Conservation (phyloP, 2,888 invertebrate species). For the Mesodorylaimus sp. region DNA sequence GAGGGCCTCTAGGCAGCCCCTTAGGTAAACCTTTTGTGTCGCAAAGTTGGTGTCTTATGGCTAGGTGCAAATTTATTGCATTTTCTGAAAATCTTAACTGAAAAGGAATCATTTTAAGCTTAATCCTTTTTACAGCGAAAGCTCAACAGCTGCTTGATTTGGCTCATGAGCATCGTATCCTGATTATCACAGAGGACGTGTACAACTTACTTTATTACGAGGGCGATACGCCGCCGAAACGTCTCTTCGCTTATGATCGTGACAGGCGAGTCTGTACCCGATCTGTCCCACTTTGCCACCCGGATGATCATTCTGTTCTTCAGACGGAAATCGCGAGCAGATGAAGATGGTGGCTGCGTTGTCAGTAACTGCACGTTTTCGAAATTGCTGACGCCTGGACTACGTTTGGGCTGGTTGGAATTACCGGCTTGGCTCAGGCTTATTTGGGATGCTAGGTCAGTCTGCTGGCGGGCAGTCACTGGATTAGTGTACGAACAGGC, state of each 20-base stretch:
- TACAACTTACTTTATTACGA: conserved; percentile 43
- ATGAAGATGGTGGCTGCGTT: conserved; percentile 37
- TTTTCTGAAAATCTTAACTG: too few relatives aligned
- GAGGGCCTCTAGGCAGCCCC: too few relatives aligned
- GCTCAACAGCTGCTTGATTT: conserved; percentile 26
- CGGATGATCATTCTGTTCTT: too few relatives aligned
- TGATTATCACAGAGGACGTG: conserved; percentile 45
- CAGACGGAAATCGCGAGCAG: too few relatives aligned
- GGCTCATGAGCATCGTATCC: conserved; percentile 27
- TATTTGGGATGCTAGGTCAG: conserved; percentile 23
- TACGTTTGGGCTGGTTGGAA: conserved; percentile 49
- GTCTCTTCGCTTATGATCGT: conserved; percentile 41
- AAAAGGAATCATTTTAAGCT: too few relatives aligned
- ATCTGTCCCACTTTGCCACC: too few relatives aligned
- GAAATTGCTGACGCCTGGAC: conserved; percentile 45
- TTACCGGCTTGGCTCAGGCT: conserved; percentile 30
- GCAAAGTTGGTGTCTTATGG: too few relatives aligned
- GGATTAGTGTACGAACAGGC: too few relatives aligned
- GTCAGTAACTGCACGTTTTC: conserved; percentile 48
- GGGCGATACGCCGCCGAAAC: conserved; percentile 33
- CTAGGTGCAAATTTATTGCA: too few relatives aligned
- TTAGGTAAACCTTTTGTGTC: too few relatives aligned
- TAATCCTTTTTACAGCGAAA: too few relatives aligned
- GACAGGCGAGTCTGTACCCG: conserved; percentile 16
- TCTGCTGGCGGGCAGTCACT: too few relatives aligned